A percentile compares a stretch with the other conserved stretches of the same genome.
Evolutionary conservation across 2,113 vertebrate species (phyloP).

Genomic region (Chionomys nivalis): DNA sequence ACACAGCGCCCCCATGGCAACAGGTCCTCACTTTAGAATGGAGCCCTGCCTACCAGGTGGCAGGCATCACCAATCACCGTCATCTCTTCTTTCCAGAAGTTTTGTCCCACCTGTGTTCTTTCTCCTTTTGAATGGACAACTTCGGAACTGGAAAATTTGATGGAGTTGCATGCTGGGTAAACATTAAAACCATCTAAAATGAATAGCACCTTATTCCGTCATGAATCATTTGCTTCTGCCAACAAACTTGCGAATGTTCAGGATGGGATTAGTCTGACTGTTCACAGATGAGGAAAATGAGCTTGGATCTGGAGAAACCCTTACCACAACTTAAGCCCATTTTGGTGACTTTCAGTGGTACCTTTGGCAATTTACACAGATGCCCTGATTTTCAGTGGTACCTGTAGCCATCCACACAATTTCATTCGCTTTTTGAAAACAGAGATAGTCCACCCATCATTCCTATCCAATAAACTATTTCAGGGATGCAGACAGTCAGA

Average conservation of each 20-base stretch:
- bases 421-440: not conserved
- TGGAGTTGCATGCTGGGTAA: not conserved
- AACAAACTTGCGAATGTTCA: not conserved
- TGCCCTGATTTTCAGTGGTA: not conserved
- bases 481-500: not conserved
- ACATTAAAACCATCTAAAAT: not conserved
- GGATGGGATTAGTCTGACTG: not conserved
- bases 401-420: not conserved
- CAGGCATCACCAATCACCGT: rapidly evolving
- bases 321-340: not conserved
- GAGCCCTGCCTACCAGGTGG: not conserved
- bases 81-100: not conserved
- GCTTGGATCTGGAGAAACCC: not conserved
- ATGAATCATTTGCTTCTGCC: not conserved
- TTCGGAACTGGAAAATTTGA: not conserved
- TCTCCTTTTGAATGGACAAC: not conserved
- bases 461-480: not conserved
- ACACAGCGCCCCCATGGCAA: not conserved
- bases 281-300: not conserved
- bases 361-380: not conserved
- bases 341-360: not conserved
- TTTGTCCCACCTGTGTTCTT: not conserved
- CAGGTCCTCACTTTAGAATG: not conserved
- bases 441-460: not conserved
- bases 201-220: not conserved